These are phyloP conservation scores for Oscarella lobularis DNA, from an alignment of 37 sponge, comb jelly and placozoan genomes.

Conservation along the genomic window DNA sequence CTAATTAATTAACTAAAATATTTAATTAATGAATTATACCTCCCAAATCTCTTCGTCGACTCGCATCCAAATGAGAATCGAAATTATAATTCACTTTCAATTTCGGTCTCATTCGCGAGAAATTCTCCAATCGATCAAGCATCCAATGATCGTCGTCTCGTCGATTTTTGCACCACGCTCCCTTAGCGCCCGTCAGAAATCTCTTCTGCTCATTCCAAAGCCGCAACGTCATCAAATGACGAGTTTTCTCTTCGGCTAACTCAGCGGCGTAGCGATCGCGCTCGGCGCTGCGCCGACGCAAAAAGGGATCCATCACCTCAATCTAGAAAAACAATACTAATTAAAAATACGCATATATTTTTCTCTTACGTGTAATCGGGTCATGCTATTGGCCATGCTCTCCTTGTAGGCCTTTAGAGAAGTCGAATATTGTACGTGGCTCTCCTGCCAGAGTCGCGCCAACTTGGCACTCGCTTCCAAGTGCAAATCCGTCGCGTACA, in stretches of 20 bases:
- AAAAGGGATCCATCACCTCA: background rate
- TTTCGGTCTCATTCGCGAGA: slow-evolving; percentile 74
- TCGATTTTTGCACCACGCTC: slow-evolving; percentile 66
- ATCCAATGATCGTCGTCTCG: slow-evolving; percentile 25
- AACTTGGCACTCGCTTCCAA: background rate
- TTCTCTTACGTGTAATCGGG: background rate
- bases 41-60: slow-evolving; percentile 45
- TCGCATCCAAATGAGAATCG: slow-evolving; percentile 71
- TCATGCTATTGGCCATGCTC: background rate
- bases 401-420: background rate
- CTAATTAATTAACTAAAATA: too few species aligned
- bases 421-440: background rate
- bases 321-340: too few species aligned
- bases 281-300: background rate
- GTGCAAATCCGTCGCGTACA: background rate
- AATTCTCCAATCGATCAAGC: slow-evolving; percentile 70
- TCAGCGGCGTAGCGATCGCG: background rate
- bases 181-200: slow-evolving; percentile 61
- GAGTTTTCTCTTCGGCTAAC: background rate
- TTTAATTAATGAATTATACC: too few species aligned
- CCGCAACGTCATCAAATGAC: slow-evolving; percentile 15
- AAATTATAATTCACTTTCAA: slow-evolving; percentile 34
- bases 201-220: slow-evolving; percentile 27
- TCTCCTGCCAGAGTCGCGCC: background rate
- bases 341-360: too few species aligned